phyloP scores from a whole-genome alignment of 2,113 vertebrate genomes.

The Xyrauchen texanus region DNA sequence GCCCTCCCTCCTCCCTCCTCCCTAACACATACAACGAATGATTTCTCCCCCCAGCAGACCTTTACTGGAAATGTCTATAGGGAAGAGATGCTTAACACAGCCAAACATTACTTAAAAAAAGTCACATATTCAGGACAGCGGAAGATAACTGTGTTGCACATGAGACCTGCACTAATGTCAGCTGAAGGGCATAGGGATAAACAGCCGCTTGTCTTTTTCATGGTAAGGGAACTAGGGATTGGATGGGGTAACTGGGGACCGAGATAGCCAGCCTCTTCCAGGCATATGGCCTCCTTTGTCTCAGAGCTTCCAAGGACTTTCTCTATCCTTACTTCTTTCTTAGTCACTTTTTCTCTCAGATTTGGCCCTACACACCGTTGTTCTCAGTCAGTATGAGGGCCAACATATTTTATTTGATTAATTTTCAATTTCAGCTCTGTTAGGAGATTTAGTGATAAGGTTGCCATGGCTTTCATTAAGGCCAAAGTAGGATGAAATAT shows the following conservation, averaged over 20 bases:
- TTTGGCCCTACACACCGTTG: conserved; percentile 58
- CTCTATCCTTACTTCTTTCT: not conserved
- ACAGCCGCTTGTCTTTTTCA: conserved; percentile 66
- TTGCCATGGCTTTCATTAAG: conserved; percentile 79
- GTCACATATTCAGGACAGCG: conserved; percentile 68
- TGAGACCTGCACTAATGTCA: conserved; percentile 75
- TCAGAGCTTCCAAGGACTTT: conserved; percentile 47
- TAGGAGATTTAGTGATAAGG: conserved; percentile 69
- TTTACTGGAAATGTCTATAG: conserved; percentile 71
- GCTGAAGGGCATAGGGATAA: conserved; percentile 76
- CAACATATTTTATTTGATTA: conserved; percentile 73
- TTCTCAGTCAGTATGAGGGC: conserved; percentile 70
- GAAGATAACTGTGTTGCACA: conserved; percentile 72
- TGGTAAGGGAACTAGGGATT: conserved; percentile 46
- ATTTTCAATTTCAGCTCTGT: conserved; percentile 65
- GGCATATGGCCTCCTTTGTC: conserved; percentile 59
- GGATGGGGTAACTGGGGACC: conserved; percentile 7
- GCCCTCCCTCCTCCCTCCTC: not conserved
- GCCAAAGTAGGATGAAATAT: conserved; percentile 77
- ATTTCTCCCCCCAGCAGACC: conserved; percentile 61
- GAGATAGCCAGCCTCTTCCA: conserved; percentile 65
- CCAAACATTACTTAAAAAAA: conserved; percentile 69
- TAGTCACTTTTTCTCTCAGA: conserved; percentile 24
- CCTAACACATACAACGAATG: conserved; percentile 1
- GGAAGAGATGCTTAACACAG: conserved; percentile 63